Evolutionary conservation across 2,888 invertebrate species (phyloP).

Genomic region (Ligdia adustata): DNA sequence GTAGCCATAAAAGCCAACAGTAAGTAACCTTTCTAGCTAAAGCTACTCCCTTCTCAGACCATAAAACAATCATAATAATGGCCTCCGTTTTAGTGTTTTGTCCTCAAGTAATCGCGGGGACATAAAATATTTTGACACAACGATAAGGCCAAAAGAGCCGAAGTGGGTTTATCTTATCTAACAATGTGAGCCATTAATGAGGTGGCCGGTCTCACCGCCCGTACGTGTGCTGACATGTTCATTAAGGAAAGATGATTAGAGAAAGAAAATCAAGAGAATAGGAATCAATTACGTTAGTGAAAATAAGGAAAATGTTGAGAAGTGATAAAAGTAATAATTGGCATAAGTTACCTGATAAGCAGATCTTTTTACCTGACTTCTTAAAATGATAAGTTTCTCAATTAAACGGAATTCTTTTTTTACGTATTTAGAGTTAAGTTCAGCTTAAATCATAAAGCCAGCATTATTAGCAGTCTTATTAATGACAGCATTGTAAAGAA

Average conservation of each 20-base stretch:
- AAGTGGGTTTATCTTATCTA: slow-evolving; percentile 72
- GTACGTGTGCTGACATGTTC: slow-evolving; percentile 59
- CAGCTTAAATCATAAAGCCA: no score
- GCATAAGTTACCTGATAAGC: no score
- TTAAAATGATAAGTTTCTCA: no score
- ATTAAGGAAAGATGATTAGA: slow-evolving; percentile 43
- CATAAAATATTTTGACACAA: slow-evolving; percentile 79
- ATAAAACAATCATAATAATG: slow-evolving; percentile 42
- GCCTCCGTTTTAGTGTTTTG: slow-evolving; percentile 36
- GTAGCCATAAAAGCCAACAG: slow-evolving; percentile 11
- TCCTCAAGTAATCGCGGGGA: slow-evolving; percentile 56
- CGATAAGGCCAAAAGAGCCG: slow-evolving; percentile 74
- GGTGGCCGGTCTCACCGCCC: slow-evolving; percentile 52
- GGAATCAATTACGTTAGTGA: no score
- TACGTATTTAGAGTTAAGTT: no score
- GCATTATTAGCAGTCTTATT: no score
- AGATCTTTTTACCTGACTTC: no score
- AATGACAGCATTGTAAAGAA: no score
- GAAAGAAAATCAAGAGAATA: slow-evolving; percentile 25
- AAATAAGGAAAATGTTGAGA: no score
- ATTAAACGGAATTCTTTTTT: no score
- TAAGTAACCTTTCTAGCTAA: slow-evolving; percentile 30
- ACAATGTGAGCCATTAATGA: slow-evolving; percentile 70
- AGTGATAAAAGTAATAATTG: no score
- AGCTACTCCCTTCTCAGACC: slow-evolving; percentile 32